Base-by-base conservation (phyloP, 2,888 invertebrate genomes). In the Plebejus melissa region DNA sequence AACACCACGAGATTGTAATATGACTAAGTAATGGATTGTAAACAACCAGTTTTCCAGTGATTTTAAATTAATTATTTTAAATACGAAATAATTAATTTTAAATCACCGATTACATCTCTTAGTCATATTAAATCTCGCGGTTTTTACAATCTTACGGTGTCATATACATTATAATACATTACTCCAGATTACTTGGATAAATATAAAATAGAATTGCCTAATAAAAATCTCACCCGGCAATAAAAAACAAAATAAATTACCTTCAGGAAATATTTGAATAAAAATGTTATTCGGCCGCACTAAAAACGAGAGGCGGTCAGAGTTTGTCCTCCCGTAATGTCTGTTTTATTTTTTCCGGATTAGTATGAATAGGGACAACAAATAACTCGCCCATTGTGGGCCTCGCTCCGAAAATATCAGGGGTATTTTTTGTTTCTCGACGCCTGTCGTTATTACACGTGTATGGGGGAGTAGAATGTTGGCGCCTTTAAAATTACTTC, bases 341-440 rank as follows among this genome's bases (percentile, higher is more conserved):
- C 90, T 90, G 89, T 88, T 90, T 91, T 93, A 91, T 93, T 92
- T 91, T 90, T 91, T 90, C 92, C 91, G 93, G 91, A 92, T 91
- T 91, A 89, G 88, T 91, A 87, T 88, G 87, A 88, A 87, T 81
- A 85, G 84, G 88, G 84, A 87, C 87, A 88, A 90, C 90, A 90
- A 90, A 90, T 88, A 88, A 82, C 84, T 82, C 80, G 81, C 84
- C 87, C 83, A 88, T 90, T 90, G 88, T 89, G 81, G 84, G 83
- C 79, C 83, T 84, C 83, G 82, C 82, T 83, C 84, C 86, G 85
- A 88, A 88, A 89, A 88, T 86, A 87, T 87, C 84, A 82, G 86
- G 83, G 85, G 87, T 85, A 87, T 89, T 89, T 87, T 88, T 87
- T 87, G 90, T 90, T 90, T 87, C 85, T 86, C 54, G 13, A 28